Percentiles rank a stretch among this genome's conserved stretches.
These are phyloP conservation scores for Phyto melanocephala DNA, from an alignment of 2,888 invertebrate species.

Conservation along the genomic window DNA sequence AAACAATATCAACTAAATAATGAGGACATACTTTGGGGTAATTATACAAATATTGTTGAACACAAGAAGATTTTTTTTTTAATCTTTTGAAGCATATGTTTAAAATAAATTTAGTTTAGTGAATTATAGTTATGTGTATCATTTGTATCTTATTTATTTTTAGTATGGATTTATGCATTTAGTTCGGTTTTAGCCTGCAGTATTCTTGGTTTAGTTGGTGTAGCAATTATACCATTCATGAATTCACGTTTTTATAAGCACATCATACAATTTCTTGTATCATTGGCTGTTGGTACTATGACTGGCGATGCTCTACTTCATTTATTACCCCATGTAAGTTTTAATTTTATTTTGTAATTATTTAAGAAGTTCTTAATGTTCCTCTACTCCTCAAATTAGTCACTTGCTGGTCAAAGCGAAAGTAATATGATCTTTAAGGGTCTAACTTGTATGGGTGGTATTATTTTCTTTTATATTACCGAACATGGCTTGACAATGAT, in stretches of 20 bases:
- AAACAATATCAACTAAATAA: slow-evolving; percentile 59
- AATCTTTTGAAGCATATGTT: too few species aligned
- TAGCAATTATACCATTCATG: slow-evolving; percentile 95
- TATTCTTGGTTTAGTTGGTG: slow-evolving; percentile 91
- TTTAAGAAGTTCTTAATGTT: not conserved
- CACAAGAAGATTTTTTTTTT: not conserved
- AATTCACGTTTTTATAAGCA: slow-evolving; percentile 92
- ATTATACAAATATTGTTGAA: slow-evolving; percentile 12
- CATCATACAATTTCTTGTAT: slow-evolving; percentile 93
- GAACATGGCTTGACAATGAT: slow-evolving; percentile 90
- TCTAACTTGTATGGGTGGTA: slow-evolving; percentile 84
- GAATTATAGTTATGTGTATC: too few species aligned
- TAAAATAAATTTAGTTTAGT: too few species aligned
- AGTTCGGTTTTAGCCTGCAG: slow-evolving; percentile 91
- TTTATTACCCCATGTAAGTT: slow-evolving; percentile 90
- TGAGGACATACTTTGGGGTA: slow-evolving; percentile 72
- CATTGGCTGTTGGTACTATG: slow-evolving; percentile 93
- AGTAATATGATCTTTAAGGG: slow-evolving; percentile 91
- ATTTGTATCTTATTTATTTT: slow-evolving; percentile 15
- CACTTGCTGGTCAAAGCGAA: slow-evolving; percentile 78
- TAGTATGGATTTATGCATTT: slow-evolving; percentile 91
- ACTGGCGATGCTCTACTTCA: slow-evolving; percentile 95
- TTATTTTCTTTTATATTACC: slow-evolving; percentile 93
- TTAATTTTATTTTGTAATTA: not conserved
- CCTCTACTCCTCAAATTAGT: slow-evolving; percentile 65